These are phyloP conservation scores for Metellina segmentata DNA, from an alignment of 2,888 invertebrate species.

Conservation along the genomic window DNA sequence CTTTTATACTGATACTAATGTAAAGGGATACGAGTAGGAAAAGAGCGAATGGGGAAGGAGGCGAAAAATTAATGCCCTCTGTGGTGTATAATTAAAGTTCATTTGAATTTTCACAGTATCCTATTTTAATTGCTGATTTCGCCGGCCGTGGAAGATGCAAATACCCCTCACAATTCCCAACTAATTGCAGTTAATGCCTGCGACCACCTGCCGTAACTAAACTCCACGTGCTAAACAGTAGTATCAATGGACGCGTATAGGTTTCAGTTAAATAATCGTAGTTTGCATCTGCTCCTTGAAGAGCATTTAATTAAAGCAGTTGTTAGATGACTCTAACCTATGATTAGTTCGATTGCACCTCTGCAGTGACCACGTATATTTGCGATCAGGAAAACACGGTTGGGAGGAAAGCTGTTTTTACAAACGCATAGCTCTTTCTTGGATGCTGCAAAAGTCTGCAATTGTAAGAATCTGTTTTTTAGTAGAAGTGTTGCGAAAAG, in stretches of 20 bases:
- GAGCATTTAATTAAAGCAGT: constrained; percentile 54
- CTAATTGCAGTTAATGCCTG: constrained; percentile 35
- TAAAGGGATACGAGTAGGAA: too few species aligned
- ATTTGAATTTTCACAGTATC: constrained; percentile 1
- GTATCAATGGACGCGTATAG: neutral
- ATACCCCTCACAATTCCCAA: constrained; percentile 2
- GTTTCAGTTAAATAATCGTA: neutral
- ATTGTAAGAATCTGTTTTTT: too few species aligned
- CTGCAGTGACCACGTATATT: neutral
- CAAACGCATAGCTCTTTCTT: too few species aligned
- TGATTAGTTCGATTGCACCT: constrained; percentile 37
- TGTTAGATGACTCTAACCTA: constrained; percentile 16
- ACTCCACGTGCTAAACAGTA: neutral
- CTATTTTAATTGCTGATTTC: constrained; percentile 39
- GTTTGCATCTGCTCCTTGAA: constrained; percentile 60
- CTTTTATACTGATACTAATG: too few species aligned
- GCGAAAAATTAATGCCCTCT: neutral
- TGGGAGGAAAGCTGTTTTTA: too few species aligned
- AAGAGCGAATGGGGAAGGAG: neutral
- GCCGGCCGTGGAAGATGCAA: constrained; percentile 3
- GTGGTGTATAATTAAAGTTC: neutral
- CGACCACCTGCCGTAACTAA: constrained; percentile 27
- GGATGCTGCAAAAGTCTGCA: too few species aligned
- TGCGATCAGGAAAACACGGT: too few species aligned
- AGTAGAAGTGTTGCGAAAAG: too few species aligned